Evolutionary conservation across 2,797 vertebrate species (phyloP), one percentile per base, ranked within the genome.

Genomic region (Rhynchonycteris naso): DNA sequence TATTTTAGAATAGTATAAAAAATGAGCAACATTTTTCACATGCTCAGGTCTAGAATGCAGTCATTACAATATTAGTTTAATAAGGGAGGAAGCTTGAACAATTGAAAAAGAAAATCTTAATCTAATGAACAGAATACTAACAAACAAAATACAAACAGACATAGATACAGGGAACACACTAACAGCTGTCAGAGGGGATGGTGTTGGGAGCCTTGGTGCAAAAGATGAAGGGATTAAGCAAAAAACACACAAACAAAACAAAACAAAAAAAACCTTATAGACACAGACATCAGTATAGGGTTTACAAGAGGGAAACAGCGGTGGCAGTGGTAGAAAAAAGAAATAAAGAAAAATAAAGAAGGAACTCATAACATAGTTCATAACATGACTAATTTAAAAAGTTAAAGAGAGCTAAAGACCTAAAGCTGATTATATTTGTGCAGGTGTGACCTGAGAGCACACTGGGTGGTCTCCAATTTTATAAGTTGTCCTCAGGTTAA

Each of bases 381-480:
- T 56, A 94, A 38, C 78, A 92, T 79, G 83, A 52, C 50, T 89
- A 80, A 65, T 38, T 84, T 76, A 75, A 85, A 71, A 93, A 63
- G 0, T 80, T 15, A 83, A 71, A 86, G 26, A 75, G 11, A 2
- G 1, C 13, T 69, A 43, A 93, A 75, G 21, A 56, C 15, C 7
- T 19, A 50, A 65, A 52, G 26, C 12, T 47, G 12, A 52, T n/a
- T 50, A 2, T 63, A 68, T 74, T 80, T 5, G 52, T 18, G 1
- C 0, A 26, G 16, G 22, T 52, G 26, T 84, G 12, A 76, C 56
- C 33, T 66, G 11, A 43, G 8, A 71, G 91, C 33, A 84, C 8
- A 33, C 4, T 82, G 33, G 66, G 15, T 28, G 8, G 21, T 78
- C 22, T 54, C 35, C 88, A 28, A 58, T 56, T 76, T 68, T 74